phyloP scores from a whole-genome alignment of 2,888 invertebrate genomes.

The Celastrina argiolus region DNA sequence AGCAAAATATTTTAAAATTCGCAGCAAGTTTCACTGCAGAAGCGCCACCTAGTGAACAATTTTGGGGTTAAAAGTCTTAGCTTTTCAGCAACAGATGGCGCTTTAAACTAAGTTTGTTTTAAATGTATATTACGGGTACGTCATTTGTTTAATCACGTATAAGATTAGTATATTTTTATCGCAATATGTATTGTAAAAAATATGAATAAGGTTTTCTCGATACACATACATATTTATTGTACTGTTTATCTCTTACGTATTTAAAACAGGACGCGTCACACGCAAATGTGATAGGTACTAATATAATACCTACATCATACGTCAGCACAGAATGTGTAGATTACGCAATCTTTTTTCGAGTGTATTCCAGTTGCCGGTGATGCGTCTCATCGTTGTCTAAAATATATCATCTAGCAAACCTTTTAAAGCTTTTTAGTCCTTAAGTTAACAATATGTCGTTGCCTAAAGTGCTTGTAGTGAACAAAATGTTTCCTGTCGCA shows the following conservation, averaged over 20 bases:
- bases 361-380: background rate
- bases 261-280: too few species aligned
- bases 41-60: background rate
- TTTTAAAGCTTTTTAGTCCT: too few species aligned
- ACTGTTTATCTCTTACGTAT: background rate
- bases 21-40: too few species aligned
- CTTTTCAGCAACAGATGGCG: constrained; percentile 30
- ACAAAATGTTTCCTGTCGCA: constrained; percentile 52
- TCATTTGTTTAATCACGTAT: too few species aligned
- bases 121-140: too few species aligned
- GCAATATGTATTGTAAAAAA: too few species aligned
- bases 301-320: background rate
- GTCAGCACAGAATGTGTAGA: background rate
- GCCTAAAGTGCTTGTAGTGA: constrained; percentile 54
- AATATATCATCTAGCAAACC: too few species aligned
- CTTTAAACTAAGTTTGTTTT: background rate
- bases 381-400: background rate
- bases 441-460: constrained; percentile 44
- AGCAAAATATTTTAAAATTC: too few species aligned
- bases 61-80: background rate
- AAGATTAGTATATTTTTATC: background rate
- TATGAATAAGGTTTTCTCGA: too few species aligned
- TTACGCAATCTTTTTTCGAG: background rate
- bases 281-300: too few species aligned
- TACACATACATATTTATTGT: too few species aligned